A percentile compares a stretch with the other conserved stretches of the same genome.
These are phyloP conservation scores for Larimichthys polyactis DNA, from an alignment of 2,113 vertebrate species.

Conservation along the genomic window DNA sequence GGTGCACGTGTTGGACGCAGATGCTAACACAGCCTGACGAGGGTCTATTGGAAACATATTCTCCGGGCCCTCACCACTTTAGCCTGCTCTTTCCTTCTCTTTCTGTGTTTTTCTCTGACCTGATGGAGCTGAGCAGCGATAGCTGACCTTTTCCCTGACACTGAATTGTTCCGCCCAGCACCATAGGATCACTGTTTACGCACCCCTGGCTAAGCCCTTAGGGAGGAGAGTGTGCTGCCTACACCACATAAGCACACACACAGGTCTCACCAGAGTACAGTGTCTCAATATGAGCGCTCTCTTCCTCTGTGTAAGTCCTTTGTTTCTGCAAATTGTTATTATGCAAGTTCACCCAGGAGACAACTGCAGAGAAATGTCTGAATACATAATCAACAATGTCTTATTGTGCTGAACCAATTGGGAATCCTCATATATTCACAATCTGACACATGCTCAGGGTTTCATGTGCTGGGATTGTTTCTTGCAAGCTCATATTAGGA, in stretches of 20 bases:
- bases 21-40: constrained; percentile 90
- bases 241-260: constrained; percentile 55
- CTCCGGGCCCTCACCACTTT: constrained; percentile 85
- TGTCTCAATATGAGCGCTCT: constrained; percentile 41
- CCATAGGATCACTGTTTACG: constrained; percentile 81
- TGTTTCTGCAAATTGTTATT: constrained; percentile 71
- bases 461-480: constrained; percentile 59
- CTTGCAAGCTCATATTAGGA: constrained; percentile 55
- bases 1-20: constrained; percentile 86
- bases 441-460: constrained; percentile 60
- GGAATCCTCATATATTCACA: constrained; percentile 63
- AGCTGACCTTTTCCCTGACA: constrained; percentile 84
- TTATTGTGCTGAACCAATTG: constrained; percentile 67
- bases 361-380: constrained; percentile 64
- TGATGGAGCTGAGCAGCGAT: constrained; percentile 76
- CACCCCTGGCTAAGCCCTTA: constrained; percentile 67
- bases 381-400: constrained; percentile 71
- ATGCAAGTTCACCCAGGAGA: constrained; percentile 68
- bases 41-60: constrained; percentile 98
- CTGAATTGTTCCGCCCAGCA: constrained; percentile 79
- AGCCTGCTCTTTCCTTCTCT: constrained; percentile 70
- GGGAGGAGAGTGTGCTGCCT: constrained; percentile 65
- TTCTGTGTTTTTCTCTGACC: constrained; percentile 83
- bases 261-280: constrained; percentile 25
- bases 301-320: constrained; percentile 62